phyloP scores from a whole-genome alignment of 2,113 vertebrate species.

The Hippocampus barbouri region DNA sequence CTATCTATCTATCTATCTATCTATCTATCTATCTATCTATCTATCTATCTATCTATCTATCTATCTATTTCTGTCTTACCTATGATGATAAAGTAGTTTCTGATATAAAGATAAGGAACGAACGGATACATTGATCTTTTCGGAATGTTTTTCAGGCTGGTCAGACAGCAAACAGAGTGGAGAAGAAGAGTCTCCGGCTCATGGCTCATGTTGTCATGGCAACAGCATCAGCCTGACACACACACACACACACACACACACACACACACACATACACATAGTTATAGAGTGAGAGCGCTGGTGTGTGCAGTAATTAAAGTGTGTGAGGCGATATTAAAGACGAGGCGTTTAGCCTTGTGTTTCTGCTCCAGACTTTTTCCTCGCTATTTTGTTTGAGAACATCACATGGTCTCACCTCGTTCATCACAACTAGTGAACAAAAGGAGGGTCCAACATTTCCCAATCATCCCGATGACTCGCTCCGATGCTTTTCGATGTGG shows the following conservation, averaged over 20 bases:
- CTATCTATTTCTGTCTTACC: neutral
- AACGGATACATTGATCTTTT: neutral
- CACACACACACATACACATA: conserved; percentile 7
- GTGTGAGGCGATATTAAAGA: conserved; percentile 10
- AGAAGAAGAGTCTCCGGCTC: neutral
- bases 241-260: conserved; percentile 4
- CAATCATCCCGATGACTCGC: neutral
- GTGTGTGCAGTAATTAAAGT: conserved; percentile 11
- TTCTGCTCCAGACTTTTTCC: neutral
- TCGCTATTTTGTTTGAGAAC: neutral
- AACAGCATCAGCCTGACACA: conserved; percentile 14
- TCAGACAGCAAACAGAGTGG: neutral
- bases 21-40: too few species aligned
- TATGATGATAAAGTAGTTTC: neutral
- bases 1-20: too few species aligned
- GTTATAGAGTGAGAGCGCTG: neutral
- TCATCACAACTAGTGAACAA: neutral
- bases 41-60: neutral
- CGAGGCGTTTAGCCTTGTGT: neutral
- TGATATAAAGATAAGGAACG: neutral
- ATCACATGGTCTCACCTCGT: neutral
- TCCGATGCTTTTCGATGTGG: neutral
- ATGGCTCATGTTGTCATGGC: conserved; percentile 5
- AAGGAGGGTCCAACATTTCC: neutral
- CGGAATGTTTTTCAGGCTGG: conserved; percentile 5